Percentiles rank a stretch among this genome's conserved stretches.
These are phyloP conservation scores for Kradibia gibbosae DNA, from an alignment of 1,140 invertebrate genomes.

Conservation along the genomic window DNA sequence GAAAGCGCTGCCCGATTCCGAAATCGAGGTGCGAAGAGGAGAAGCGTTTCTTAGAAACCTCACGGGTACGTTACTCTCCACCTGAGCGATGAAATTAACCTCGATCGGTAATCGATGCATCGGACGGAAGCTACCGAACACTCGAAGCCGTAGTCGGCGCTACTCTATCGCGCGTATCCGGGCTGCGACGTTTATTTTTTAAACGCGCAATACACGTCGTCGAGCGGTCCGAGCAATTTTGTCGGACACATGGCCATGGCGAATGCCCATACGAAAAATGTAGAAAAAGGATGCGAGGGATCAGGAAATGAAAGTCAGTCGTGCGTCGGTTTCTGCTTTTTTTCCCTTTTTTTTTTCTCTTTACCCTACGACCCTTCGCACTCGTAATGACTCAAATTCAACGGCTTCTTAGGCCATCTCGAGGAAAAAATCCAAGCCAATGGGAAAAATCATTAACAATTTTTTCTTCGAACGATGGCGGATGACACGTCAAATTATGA, in stretches of 20 bases:
- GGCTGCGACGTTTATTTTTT: neutral
- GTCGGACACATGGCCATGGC: constrained; percentile 23
- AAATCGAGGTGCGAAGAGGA: neutral
- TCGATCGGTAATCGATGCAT: constrained; percentile 27
- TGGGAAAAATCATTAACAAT: too few species aligned
- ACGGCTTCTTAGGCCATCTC: too few species aligned
- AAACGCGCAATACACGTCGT: too few species aligned
- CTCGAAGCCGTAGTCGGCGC: neutral
- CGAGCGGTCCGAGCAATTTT: neutral
- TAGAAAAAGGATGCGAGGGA: constrained; percentile 13
- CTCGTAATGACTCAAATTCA: too few species aligned
- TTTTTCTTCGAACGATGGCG: too few species aligned
- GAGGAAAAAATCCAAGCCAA: too few species aligned
- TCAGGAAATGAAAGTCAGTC: constrained; percentile 14
- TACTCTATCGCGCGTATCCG: neutral
- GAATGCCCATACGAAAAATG: neutral
- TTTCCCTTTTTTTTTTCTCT: too few species aligned
- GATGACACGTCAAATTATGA: too few species aligned
- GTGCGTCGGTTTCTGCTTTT: neutral
- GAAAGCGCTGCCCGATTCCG: too few species aligned
- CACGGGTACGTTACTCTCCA: neutral
- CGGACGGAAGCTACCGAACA: neutral
- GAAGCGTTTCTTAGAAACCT: neutral
- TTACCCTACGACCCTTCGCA: too few species aligned
- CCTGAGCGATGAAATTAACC: constrained; percentile 21